Evolutionary conservation across 2,888 invertebrate genomes (phyloP).

Genomic region (Drosophila prolongata): DNA sequence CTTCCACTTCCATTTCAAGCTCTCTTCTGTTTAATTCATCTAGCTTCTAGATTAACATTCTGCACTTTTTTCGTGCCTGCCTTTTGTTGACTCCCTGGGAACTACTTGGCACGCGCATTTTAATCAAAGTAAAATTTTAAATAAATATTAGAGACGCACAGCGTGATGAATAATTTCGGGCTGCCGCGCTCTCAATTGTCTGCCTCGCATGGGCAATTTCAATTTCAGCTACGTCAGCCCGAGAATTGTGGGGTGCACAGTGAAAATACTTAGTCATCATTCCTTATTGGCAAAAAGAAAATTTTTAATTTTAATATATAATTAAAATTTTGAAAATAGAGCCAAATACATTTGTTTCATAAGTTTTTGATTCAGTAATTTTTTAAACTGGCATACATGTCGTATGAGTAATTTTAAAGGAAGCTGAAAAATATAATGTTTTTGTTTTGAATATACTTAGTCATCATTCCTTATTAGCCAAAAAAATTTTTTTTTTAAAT

Average conservation of each 20-base stretch:
- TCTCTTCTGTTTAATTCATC: conserved; percentile 65
- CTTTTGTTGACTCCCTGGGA: conserved; percentile 49
- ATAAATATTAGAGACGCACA: conserved; percentile 65
- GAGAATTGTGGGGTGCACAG: background rate
- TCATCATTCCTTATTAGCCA: too few species aligned
- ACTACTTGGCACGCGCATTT: conserved; percentile 64
- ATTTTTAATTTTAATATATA: too few species aligned
- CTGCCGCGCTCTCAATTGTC: conserved; percentile 47
- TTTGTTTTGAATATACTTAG: too few species aligned
- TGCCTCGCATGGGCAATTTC: conserved; percentile 59
- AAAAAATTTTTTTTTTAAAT: too few species aligned
- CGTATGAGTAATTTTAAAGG: too few species aligned
- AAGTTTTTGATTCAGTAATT: too few species aligned
- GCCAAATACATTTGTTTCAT: too few species aligned
- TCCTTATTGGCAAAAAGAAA: too few species aligned
- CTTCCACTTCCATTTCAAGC: conserved; percentile 1
- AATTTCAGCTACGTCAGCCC: conserved; percentile 52
- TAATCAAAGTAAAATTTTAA: conserved; percentile 77
- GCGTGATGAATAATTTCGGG: conserved; percentile 48
- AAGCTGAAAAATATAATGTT: too few species aligned
- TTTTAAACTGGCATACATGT: too few species aligned
- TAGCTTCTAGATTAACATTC: conserved; percentile 38
- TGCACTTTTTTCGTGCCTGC: background rate
- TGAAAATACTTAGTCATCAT: background rate
- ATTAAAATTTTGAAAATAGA: too few species aligned